Conservation (phyloP, 2,797 vertebrate genomes). For the Phylloscopus collybita region DNA sequence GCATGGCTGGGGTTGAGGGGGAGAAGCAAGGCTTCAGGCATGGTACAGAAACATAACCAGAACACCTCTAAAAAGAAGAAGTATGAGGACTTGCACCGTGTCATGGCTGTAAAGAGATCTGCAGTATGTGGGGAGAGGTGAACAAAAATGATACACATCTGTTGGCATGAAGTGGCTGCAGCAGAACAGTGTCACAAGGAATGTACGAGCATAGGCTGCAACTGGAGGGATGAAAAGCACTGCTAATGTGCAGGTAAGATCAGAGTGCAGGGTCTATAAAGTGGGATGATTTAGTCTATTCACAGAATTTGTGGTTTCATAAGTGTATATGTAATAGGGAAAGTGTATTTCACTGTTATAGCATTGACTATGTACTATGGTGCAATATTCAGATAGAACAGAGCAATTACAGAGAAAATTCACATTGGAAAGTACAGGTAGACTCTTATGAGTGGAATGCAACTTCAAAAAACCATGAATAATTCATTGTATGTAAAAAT, state of each 20-base stretch:
- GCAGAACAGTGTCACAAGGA: neutral
- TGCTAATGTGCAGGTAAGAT: rapidly evolving
- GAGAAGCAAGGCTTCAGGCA: neutral
- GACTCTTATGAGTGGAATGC: neutral
- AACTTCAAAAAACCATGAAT: neutral
- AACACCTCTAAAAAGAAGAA: neutral
- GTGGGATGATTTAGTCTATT: neutral
- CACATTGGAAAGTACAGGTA: neutral
- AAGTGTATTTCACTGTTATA: neutral
- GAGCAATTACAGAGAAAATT: neutral
- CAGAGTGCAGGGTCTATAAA: rapidly evolving
- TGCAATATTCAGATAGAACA: neutral
- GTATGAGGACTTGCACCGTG: neutral
- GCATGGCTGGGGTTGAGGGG: neutral
- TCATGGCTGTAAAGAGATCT: neutral
- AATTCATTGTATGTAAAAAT: neutral
- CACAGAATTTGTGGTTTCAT: neutral
- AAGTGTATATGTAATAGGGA: neutral
- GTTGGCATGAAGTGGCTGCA: neutral
- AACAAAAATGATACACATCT: neutral
- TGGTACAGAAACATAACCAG: neutral
- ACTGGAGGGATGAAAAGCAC: neutral
- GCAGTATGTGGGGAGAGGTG: neutral
- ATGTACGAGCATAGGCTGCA: neutral
- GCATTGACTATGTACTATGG: neutral